phyloP scores from a whole-genome alignment of 1,140 invertebrate species.

The Apis laboriosa region DNA sequence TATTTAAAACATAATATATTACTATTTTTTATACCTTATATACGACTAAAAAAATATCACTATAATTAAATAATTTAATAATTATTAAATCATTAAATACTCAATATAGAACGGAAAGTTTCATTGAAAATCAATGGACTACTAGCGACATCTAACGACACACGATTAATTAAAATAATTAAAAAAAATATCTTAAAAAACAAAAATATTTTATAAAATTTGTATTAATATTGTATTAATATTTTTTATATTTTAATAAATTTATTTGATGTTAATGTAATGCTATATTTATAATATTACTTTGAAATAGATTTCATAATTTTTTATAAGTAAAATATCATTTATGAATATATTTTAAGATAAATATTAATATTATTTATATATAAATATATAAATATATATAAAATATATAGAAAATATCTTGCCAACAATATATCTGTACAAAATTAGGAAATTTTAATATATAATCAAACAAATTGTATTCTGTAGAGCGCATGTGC shows the following conservation, averaged over 20 bases:
- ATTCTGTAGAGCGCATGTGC: slow-evolving; percentile 14
- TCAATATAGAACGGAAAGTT: not conserved
- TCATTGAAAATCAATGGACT: too few relatives aligned
- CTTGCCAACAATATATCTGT: too few relatives aligned
- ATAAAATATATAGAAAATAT: not conserved
- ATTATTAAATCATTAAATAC: not conserved
- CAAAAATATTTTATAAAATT: too few relatives aligned
- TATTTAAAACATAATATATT: not conserved
- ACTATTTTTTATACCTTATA: not conserved
- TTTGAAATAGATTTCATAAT: not conserved
- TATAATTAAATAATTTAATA: not conserved
- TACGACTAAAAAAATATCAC: not conserved
- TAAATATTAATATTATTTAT: not conserved
- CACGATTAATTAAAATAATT: too few relatives aligned
- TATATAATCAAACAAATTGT: not conserved
- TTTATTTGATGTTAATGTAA: not conserved
- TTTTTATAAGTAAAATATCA: not conserved
- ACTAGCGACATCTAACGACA: not conserved
- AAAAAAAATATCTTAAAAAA: too few relatives aligned
- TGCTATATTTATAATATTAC: not conserved
- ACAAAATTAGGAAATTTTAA: not conserved
- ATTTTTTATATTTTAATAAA: not conserved
- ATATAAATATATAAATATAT: not conserved
- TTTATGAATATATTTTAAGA: not conserved
- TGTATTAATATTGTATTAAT: too few relatives aligned